A percentile compares a stretch with the other conserved stretches of the same genome.
Evolutionary conservation across 2,797 vertebrate genomes (phyloP).

Genomic region (Nothura maculosa): DNA sequence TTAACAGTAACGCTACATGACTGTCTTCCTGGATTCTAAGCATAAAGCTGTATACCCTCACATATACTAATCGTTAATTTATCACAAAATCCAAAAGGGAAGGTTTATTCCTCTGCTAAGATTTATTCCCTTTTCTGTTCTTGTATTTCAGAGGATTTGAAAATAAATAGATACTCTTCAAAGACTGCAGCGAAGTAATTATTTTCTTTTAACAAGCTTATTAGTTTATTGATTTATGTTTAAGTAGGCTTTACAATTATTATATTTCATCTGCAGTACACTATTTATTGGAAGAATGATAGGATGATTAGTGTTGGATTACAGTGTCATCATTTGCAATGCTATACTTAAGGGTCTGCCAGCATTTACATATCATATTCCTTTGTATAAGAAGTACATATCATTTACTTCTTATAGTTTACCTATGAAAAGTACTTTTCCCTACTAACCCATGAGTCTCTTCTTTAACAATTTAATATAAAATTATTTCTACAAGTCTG

Average conservation of each 20-base stretch:
- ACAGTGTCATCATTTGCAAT: conserved; percentile 5
- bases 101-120: conserved; percentile 10
- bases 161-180: conserved; percentile 56
- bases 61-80: conserved; percentile 49
- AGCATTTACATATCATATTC: conserved; percentile 35
- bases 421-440: conserved; percentile 2
- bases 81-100: conserved; percentile 40
- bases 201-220: conserved; percentile 63
- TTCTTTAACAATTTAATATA: background rate
- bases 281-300: conserved; percentile 41
- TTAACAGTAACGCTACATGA: background rate
- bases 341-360: background rate
- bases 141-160: conserved; percentile 41
- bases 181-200: conserved; percentile 52
- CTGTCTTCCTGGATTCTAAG: background rate
- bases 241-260: conserved; percentile 39
- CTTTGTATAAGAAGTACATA: too few species aligned
- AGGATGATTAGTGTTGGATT: conserved; percentile 39
- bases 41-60: background rate
- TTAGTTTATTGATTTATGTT: conserved; percentile 64
- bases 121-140: conserved; percentile 23
- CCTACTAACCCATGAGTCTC: background rate
- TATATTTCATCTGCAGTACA: conserved; percentile 26
- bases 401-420: conserved; percentile 9
- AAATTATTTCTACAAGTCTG: background rate